These are phyloP conservation scores for Drosophila flavopinicola DNA, from an alignment of 2,888 invertebrate genomes.

Conservation along the genomic window DNA sequence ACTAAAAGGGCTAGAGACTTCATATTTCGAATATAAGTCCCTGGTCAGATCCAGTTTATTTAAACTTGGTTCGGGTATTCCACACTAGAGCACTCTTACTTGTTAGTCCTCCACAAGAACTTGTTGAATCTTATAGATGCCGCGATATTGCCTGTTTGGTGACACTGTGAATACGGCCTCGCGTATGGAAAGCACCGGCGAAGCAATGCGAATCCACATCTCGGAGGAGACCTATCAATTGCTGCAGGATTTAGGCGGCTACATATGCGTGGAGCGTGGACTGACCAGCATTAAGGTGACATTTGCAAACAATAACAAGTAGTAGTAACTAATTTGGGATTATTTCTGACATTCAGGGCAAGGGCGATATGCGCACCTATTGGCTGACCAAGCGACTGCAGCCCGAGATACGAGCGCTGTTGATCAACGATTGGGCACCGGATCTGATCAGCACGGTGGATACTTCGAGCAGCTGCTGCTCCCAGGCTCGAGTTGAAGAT, in stretches of 20 bases:
- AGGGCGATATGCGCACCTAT: conserved; percentile 94
- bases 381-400: conserved; percentile 90
- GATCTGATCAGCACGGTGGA: conserved; percentile 82
- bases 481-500: conserved; percentile 28
- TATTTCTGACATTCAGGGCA: conserved; percentile 88
- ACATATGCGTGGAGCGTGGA: conserved; percentile 89
- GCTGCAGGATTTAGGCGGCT: conserved; percentile 89
- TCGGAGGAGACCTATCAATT: conserved; percentile 89
- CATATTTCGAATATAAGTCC: too few relatives aligned
- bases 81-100: neutral
- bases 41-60: too few relatives aligned
- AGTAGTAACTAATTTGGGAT: neutral
- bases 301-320: too few relatives aligned
- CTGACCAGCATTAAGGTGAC: conserved; percentile 89
- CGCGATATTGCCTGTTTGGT: conserved; percentile 92
- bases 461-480: conserved; percentile 50
- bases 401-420: conserved; percentile 34
- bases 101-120: neutral
- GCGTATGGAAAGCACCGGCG: conserved; percentile 91
- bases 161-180: conserved; percentile 93
- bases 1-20: too few relatives aligned
- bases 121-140: conserved; percentile 89
- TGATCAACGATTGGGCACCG: conserved; percentile 71
- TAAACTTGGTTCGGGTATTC: too few relatives aligned
- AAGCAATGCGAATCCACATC: conserved; percentile 90